Evolutionary conservation across 2,797 vertebrate species (phyloP).

Genomic region (Alcedo quadribrachys): DNA sequence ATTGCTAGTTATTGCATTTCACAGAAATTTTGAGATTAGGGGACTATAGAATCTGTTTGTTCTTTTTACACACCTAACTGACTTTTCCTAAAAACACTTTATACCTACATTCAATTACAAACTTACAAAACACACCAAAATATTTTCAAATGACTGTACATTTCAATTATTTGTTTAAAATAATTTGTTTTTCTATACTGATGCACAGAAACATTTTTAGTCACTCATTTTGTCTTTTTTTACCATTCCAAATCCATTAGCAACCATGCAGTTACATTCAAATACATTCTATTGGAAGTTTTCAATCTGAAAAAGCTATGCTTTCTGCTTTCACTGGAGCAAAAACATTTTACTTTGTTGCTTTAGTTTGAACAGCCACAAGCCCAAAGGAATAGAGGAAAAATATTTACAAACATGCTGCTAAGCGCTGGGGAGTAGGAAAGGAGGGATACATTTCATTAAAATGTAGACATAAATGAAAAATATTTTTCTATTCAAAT

Average conservation of each 20-base stretch:
- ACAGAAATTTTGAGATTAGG: background rate
- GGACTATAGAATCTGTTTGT: background rate
- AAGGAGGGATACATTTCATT: background rate
- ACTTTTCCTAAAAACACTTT: background rate
- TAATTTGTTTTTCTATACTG: background rate
- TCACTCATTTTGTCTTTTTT: background rate
- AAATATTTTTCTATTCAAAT: constrained; percentile 36
- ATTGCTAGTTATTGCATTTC: background rate
- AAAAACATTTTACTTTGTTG: constrained; percentile 31
- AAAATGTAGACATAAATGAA: background rate
- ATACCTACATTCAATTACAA: background rate
- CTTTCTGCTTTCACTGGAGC: background rate
- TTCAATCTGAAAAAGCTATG: background rate
- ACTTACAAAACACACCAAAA: background rate
- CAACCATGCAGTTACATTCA: constrained; percentile 22
- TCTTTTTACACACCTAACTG: too few species aligned
- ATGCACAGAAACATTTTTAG: constrained; percentile 8
- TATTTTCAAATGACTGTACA: background rate
- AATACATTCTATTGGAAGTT: constrained; percentile 15
- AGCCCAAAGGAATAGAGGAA: background rate
- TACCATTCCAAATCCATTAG: constrained; percentile 22
- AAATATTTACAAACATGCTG: constrained; percentile 7
- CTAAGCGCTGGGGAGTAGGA: background rate
- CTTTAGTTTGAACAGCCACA: background rate
- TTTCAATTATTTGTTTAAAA: constrained; percentile 34